phyloP scores from a whole-genome alignment of 1,140 invertebrate genomes.

The Solen grandis region DNA sequence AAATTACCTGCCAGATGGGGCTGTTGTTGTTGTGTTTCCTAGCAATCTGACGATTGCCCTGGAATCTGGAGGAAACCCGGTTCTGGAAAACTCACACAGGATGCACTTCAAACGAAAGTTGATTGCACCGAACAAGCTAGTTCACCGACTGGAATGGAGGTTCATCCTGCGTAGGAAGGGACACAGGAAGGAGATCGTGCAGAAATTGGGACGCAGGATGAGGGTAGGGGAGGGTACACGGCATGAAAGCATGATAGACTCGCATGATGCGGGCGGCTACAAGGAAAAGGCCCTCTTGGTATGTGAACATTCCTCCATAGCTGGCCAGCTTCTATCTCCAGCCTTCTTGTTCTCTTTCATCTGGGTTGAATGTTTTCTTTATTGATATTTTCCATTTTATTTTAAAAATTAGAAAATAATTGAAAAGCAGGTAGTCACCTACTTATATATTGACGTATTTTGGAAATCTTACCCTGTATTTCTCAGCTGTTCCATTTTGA shows the following conservation, averaged over 20 bases:
- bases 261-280: constrained; percentile 73
- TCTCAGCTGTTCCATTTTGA: too few species aligned
- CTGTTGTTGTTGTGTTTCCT: constrained; percentile 80
- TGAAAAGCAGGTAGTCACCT: too few species aligned
- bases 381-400: too few species aligned
- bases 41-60: constrained; percentile 80
- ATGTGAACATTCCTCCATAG: constrained; percentile 64
- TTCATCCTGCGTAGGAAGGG: constrained; percentile 83
- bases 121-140: constrained; percentile 86
- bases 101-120: constrained; percentile 95
- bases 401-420: too few species aligned
- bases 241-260: constrained; percentile 74
- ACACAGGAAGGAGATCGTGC: constrained; percentile 67
- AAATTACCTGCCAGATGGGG: constrained; percentile 80
- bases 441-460: too few species aligned
- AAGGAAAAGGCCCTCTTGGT: constrained; percentile 80
- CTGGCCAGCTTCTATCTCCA: constrained; percentile 11
- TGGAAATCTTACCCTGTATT: too few species aligned
- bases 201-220: constrained; percentile 74
- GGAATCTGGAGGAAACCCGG: constrained; percentile 89
- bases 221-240: constrained; percentile 75
- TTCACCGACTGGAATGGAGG: constrained; percentile 96
- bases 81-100: constrained; percentile 88
- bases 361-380: too few species aligned
- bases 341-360: too few species aligned